Base-by-base conservation (phyloP, 2,797 vertebrate genomes). In the Pangasius mekongensis region DNA sequence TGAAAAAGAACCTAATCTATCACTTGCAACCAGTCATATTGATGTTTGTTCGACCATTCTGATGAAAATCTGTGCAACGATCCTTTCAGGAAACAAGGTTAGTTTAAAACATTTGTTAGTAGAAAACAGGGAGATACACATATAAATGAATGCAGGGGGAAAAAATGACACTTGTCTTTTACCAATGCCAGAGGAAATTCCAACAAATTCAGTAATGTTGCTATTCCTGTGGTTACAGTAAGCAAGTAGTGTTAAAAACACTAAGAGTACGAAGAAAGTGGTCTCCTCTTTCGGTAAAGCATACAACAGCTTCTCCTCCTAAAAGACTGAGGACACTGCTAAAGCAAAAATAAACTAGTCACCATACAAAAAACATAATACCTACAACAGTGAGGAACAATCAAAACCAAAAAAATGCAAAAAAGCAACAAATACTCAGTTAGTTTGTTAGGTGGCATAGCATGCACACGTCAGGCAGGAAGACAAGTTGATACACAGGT, bases 71-170 rank as follows among this genome's bases (percentile, higher is more conserved):
- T 60, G 71, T 60, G 69, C 54, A 86, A 14, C 49, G 69, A 77
- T 60, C 54, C 60, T 24, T 76, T 86, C 27, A 64, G 76, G 30
- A 56, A 49, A 82, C 84, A 88, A 89, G 56, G 74, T 90, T 78
- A 91, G 88, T 93, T 90, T 36, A 74, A 88, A 67, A 85, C 73
- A 89, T n/a, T 27, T 84, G 93, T 95, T 95, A 94, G 93, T 95
- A 82, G 95, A 93, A 91, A 87, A 92, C 73, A 87, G 56, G 33
- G 69, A 84, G 39, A 54, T 78, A 87, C 33, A 64, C 62, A 33
- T 27, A 87, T 18, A 90, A 87, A 84, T 83, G 2, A 74, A 74
- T 43, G 13, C 71, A 78, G 18, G 2, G 85, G 73, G 89, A 87
- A 62, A 77, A 89, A 77, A 89, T 60, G 24, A 39, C 36, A 49